Percentiles rank a stretch among this genome's conserved stretches.
Evolutionary conservation across 2,797 vertebrate species (phyloP).

Genomic region (Lagorchestes hirsutus): DNA sequence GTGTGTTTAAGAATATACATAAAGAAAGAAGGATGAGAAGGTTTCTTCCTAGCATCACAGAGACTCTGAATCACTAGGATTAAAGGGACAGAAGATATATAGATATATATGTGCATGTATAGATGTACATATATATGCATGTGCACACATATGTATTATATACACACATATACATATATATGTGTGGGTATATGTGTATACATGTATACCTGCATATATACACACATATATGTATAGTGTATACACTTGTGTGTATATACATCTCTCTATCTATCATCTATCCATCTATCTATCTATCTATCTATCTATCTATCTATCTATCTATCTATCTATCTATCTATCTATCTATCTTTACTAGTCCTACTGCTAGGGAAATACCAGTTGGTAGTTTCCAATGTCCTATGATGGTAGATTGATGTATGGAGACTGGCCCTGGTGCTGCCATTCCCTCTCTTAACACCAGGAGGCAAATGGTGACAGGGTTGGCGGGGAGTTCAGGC

Average conservation of each 20-base stretch:
- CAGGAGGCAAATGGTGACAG: background rate
- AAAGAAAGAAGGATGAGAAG: background rate
- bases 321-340: too few species aligned
- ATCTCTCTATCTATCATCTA: too few species aligned
- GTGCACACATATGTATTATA: background rate
- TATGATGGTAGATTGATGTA: background rate
- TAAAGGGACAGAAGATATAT: background rate
- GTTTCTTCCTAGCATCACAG: background rate
- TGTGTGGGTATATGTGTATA: too few species aligned
- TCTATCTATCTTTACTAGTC: background rate
- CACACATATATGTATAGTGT: too few species aligned
- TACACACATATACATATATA: too few species aligned
- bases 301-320: too few species aligned
- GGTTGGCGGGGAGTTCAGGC: background rate
- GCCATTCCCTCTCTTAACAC: background rate
- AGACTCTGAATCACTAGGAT: background rate
- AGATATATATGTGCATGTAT: too few species aligned
- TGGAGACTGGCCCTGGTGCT: background rate
- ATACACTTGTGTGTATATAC: too few species aligned
- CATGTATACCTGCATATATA: too few species aligned
- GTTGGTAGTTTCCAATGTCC: background rate
- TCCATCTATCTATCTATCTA: too few species aligned
- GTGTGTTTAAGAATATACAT: background rate
- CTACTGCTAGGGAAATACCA: background rate
- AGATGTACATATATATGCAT: too few species aligned